These are phyloP conservation scores for Ceratina australensis DNA, from an alignment of 1,140 invertebrate genomes.

Conservation along the genomic window DNA sequence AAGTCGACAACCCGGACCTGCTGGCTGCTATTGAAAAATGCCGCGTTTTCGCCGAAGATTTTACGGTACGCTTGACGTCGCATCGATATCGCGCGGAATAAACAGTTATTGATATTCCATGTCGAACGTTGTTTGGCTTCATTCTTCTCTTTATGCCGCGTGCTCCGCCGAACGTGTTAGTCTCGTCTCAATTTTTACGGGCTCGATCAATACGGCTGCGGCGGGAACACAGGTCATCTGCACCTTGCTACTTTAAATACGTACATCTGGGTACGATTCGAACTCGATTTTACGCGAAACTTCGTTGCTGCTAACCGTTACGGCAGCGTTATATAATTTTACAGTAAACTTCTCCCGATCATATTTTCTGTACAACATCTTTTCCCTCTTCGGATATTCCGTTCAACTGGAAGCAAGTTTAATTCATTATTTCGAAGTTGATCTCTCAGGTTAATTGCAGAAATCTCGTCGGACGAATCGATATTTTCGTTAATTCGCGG, in stretches of 20 bases:
- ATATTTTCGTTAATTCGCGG: constrained; percentile 2
- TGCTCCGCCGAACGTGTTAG: background rate
- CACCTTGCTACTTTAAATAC: background rate
- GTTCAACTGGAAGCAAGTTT: background rate
- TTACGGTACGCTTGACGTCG: constrained; percentile 1
- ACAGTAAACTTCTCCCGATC: background rate
- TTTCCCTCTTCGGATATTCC: background rate
- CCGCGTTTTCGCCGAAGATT: constrained; percentile 11
- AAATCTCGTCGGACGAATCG: constrained; percentile 6
- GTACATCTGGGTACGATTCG: background rate
- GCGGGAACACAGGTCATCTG: background rate
- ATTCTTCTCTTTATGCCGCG: background rate
- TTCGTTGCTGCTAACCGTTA: background rate
- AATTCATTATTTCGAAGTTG: background rate
- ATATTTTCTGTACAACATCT: background rate
- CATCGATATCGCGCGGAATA: constrained; percentile 2
- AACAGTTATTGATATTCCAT: constrained; percentile 26
- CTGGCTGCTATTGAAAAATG: constrained; percentile 3
- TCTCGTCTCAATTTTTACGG: background rate
- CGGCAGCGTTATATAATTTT: background rate
- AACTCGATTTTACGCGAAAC: background rate
- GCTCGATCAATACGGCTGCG: background rate
- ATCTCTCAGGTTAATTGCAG: background rate
- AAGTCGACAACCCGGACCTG: constrained; percentile 4
- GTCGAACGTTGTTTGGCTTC: background rate